A percentile compares a stretch with the other conserved stretches of the same genome.
Evolutionary conservation across 2,888 invertebrate species (phyloP).

Genomic region (Spicauda simplicius): DNA sequence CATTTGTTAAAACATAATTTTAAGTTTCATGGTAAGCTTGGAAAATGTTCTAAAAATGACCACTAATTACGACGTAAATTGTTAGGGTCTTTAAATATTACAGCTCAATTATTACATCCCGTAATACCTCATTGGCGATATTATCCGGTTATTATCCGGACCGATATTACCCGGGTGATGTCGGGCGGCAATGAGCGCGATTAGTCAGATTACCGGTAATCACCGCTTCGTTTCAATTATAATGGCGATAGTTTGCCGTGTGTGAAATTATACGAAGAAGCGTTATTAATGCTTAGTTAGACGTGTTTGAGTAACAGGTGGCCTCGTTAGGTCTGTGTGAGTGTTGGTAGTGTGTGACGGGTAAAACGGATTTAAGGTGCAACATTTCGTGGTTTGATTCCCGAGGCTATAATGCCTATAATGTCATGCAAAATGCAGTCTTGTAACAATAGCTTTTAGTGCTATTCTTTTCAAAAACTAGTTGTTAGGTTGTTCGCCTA

Average conservation of each 20-base stretch:
- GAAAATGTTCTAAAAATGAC: neutral
- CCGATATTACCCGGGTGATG: slow-evolving; percentile 41
- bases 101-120: slow-evolving; percentile 7
- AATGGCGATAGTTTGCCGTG: slow-evolving; percentile 38
- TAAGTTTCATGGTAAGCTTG: neutral
- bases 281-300: neutral
- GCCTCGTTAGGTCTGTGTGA: neutral
- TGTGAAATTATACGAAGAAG: slow-evolving; percentile 14
- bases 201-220: slow-evolving; percentile 56
- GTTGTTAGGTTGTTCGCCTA: no score
- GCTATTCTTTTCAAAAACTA: no score
- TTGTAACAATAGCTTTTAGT: no score
- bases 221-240: slow-evolving; percentile 51
- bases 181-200: slow-evolving; percentile 45
- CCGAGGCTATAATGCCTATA: no score
- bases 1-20: no score
- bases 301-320: slow-evolving; percentile 15
- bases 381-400: no score
- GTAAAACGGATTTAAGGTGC: no score
- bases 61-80: neutral
- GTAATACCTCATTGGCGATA: slow-evolving; percentile 46
- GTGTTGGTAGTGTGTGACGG: neutral
- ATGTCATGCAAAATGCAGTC: no score
- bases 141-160: slow-evolving; percentile 40
- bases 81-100: slow-evolving; percentile 7